Evolutionary conservation across 2,797 vertebrate genomes (phyloP).

Genomic region (Miopithecus talapoin): DNA sequence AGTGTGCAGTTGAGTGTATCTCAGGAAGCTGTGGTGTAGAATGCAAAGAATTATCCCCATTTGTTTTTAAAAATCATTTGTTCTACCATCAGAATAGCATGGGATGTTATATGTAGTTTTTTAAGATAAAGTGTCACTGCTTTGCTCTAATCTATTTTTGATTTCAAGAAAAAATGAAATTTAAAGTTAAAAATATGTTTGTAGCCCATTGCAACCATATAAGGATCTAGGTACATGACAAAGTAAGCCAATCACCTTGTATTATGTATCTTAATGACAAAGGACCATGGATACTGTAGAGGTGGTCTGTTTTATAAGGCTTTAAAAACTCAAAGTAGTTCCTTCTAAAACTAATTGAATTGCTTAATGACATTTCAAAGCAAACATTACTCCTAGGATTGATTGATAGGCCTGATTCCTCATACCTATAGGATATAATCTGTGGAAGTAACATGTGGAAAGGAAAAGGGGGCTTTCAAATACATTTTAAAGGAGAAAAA

Average conservation of each 20-base stretch:
- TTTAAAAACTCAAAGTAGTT: background rate
- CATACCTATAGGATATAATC: background rate
- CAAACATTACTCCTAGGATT: background rate
- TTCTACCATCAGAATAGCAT: background rate
- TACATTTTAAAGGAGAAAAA: background rate
- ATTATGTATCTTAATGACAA: background rate
- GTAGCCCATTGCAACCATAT: background rate
- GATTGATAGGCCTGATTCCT: background rate
- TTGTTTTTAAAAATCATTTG: constrained; percentile 5
- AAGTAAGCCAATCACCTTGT: background rate
- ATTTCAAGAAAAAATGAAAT: constrained; percentile 35
- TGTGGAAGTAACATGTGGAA: background rate
- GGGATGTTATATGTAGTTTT: background rate
- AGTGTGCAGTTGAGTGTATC: background rate
- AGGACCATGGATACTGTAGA: background rate
- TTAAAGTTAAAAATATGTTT: background rate
- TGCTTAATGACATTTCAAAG: constrained; percentile 6
- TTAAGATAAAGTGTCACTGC: background rate
- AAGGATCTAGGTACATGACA: background rate
- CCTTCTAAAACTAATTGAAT: background rate
- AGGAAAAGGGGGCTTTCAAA: constrained; percentile 5
- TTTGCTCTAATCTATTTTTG: constrained; percentile 1
- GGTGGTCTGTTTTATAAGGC: background rate
- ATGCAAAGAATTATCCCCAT: background rate
- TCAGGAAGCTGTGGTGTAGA: background rate